phyloP scores from a whole-genome alignment of 2,888 invertebrate genomes.

The Epirrhoe alternata region DNA sequence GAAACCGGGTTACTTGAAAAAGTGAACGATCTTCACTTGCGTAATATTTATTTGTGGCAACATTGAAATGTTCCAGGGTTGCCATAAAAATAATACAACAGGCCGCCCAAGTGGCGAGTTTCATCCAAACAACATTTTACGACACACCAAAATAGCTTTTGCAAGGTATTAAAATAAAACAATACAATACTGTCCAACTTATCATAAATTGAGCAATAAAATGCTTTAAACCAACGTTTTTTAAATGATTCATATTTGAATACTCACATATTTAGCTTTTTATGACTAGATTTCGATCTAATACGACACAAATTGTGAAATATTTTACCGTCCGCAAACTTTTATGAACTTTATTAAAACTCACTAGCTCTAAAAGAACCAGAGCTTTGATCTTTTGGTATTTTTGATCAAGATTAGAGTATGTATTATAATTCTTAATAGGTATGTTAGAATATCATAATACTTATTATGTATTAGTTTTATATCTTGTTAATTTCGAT shows the following conservation, averaged over 20 bases:
- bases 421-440: neutral
- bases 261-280: neutral
- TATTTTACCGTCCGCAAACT: neutral
- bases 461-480: no score
- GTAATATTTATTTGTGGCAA: slow-evolving; percentile 42
- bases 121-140: slow-evolving; percentile 51
- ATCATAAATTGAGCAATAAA: slow-evolving; percentile 20
- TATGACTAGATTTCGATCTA: neutral
- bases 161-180: slow-evolving; percentile 47
- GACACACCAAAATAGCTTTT: slow-evolving; percentile 52
- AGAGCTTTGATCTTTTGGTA: neutral
- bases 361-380: neutral
- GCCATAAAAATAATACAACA: slow-evolving; percentile 52
- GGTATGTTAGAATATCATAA: no score
- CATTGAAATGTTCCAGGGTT: slow-evolving; percentile 45
- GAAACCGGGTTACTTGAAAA: slow-evolving; percentile 14
- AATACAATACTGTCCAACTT: slow-evolving; percentile 31
- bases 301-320: slow-evolving; percentile 1
- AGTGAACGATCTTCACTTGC: slow-evolving; percentile 36
- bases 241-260: neutral
- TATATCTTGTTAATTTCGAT: no score
- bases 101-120: slow-evolving; percentile 41
- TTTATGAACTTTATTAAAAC: neutral
- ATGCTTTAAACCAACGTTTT: slow-evolving; percentile 8
- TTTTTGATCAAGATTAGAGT: neutral